Base-by-base conservation (phyloP, 1,140 invertebrate genomes). In the Drosophila tsacasi region DNA sequence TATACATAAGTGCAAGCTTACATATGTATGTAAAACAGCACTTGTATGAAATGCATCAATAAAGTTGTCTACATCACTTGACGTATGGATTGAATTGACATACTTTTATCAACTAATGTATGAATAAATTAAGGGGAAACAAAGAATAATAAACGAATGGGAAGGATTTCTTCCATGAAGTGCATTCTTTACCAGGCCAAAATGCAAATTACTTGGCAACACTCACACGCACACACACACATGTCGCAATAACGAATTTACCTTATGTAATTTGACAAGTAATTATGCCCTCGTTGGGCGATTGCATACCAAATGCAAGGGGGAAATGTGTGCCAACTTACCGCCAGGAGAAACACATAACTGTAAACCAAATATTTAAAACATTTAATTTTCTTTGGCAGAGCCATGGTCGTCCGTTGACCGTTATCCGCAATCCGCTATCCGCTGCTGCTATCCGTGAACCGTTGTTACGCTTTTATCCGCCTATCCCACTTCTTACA, bases 361-460 rank as follows among this genome's bases (percentile, higher is more conserved):
- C 91, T 92, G 78, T 93, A 93, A 81, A 93, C 92, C 69, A 93
- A 91, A 92, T 92, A 93, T 76, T 93, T 93, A 79, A 93, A 93
- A 78, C 91, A 93, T 86, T 93, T 93, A 35, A 93, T 92, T 54
- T 92, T 89, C 84, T 93, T 93, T 40, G 92, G 82, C 71, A 93
- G 63, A 62, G 92, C 89, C 92, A 93, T 93, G 52, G 32, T 79
- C 54, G 30, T 66, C 19, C 40, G 25, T 35, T 81, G 21, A 37
- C 47, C 66, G 37, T 42, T 75, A 27, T 25, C 50, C 23, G 25
- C 19, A n/a, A n/a, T n/a, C 47, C 66, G 37, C 39, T 75, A 27
- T 25, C 50, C 23, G 25, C 19, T 65, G 25, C 55, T 42, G 27
- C 57, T 66, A 40, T 66, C 57, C 57, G 54, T 57, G 54, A 35